A percentile compares a stretch with the other conserved stretches of the same genome.
phyloP scores from a whole-genome alignment of 2,888 invertebrate species.

The Abrostola triplasia region DNA sequence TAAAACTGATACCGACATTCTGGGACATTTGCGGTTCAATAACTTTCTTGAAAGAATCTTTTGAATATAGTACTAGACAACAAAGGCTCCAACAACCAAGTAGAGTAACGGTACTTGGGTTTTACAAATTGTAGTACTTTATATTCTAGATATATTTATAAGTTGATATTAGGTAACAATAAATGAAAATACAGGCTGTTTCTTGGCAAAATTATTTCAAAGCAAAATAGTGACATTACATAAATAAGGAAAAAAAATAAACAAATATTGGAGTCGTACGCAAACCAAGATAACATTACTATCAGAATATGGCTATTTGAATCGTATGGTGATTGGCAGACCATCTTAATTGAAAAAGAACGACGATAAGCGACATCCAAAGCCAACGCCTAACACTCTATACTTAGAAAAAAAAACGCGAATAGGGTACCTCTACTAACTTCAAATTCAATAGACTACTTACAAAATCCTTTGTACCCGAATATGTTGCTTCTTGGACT shows the following conservation, averaged over 20 bases:
- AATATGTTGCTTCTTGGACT: slow-evolving; percentile 10
- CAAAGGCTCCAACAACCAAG: slow-evolving; percentile 24
- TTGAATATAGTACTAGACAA: slow-evolving; percentile 21
- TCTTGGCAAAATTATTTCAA: too few species aligned
- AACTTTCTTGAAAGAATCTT: slow-evolving; percentile 38
- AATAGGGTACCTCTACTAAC: not conserved
- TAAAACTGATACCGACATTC: slow-evolving; percentile 50
- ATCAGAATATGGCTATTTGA: not conserved
- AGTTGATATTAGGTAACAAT: not conserved
- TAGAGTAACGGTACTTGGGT: not conserved
- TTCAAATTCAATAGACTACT: slow-evolving; percentile 22
- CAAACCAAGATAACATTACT: not conserved
- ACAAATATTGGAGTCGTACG: not conserved
- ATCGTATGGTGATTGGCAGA: slow-evolving; percentile 1
- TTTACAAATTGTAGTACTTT: not conserved
- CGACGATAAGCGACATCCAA: not conserved
- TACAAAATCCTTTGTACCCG: slow-evolving; percentile 30
- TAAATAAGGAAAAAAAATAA: not conserved
- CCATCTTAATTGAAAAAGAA: not conserved
- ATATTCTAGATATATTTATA: too few species aligned
- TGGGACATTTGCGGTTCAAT: slow-evolving; percentile 44
- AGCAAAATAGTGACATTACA: not conserved
- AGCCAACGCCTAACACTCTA: too few species aligned
- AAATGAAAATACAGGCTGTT: slow-evolving; percentile 1
- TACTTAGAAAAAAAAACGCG: not conserved